Base-by-base conservation (phyloP, 2,113 vertebrate genomes). In the Dicrurus megarhynchus region DNA sequence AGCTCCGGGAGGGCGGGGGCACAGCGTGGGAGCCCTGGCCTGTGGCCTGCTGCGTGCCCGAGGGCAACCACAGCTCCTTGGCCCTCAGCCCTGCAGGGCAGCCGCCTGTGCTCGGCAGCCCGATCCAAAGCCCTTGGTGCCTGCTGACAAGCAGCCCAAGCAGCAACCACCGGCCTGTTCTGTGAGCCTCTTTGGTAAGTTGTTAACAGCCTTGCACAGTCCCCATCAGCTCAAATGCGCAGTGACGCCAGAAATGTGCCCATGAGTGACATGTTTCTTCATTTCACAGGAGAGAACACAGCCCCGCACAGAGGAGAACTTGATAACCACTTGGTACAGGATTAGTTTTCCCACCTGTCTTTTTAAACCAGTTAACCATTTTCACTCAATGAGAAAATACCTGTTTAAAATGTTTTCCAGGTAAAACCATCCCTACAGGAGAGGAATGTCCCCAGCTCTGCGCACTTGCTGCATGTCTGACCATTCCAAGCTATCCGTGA, bases 21-120 rank as follows among this genome's bases (percentile, higher is more conserved):
- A 9, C 26, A 0, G 47, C 3, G 0, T 3, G 30, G 39, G 9
- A 15, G 47, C 16, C 83, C 50, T 3, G 41, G 55, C 60, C 74
- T 6, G 69, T 3, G 8, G 0, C 4, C n/a, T 5, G 63, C 59
- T 13, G 65, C 5, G 3, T 7, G 0, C 20, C 2, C 0, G 18
- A 27, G 57, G 74, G 74, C 59, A 37, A 0, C 56, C 2, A 0
- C 75, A 33, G 60, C 65, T 57, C 50, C 76, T 23, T 0, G 8
- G 33, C 13, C 57, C 61, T 7, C 42, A 7, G 57, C 53, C 55
- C 70, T 3, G 4, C 50, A 16, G 46, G 46, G n/a, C 67, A 52
- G 60, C 2, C 0, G 26, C 56, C 68, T 1, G 0, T 12, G 67
- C 60, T 39, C 6, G 0, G 11, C 71, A 73, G 63, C 63, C 63